Conservation (phyloP, 2,113 vertebrate genomes). For the Myiagra hebetior region DNA sequence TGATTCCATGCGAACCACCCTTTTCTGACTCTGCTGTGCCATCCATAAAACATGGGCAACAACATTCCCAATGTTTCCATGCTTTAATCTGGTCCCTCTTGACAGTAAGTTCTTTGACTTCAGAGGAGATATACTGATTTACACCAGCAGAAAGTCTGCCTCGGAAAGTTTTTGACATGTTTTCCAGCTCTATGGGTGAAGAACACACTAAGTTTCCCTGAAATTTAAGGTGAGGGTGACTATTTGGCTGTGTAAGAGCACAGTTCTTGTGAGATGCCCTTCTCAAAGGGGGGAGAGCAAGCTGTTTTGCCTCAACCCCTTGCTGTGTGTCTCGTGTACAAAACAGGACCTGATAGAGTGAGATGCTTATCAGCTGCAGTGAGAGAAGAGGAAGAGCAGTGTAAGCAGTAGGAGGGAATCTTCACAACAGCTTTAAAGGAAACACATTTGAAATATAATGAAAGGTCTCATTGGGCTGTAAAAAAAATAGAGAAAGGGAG, state of each 20-base stretch:
- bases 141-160: neutral
- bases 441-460: conserved; percentile 54
- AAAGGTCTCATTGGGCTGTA: conserved; percentile 21
- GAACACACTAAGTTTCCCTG: neutral
- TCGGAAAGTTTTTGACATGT: neutral
- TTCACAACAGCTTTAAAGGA: conserved; percentile 46
- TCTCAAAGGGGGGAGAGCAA: neutral
- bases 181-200: neutral
- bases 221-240: neutral
- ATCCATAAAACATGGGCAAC: neutral
- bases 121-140: neutral
- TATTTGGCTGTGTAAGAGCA: neutral
- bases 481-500: neutral
- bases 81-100: neutral
- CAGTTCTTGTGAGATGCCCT: neutral
- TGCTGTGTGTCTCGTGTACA: neutral
- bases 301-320: neutral
- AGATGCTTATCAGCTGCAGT: conserved; percentile 1
- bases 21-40: neutral
- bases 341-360: neutral
- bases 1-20: neutral
- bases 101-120: neutral
- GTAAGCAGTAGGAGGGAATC: conserved; percentile 45
- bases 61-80: neutral
- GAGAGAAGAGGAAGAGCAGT: conserved; percentile 35